These are phyloP conservation scores for Drosophila lini DNA, from an alignment of 1,140 invertebrate genomes.

Conservation along the genomic window DNA sequence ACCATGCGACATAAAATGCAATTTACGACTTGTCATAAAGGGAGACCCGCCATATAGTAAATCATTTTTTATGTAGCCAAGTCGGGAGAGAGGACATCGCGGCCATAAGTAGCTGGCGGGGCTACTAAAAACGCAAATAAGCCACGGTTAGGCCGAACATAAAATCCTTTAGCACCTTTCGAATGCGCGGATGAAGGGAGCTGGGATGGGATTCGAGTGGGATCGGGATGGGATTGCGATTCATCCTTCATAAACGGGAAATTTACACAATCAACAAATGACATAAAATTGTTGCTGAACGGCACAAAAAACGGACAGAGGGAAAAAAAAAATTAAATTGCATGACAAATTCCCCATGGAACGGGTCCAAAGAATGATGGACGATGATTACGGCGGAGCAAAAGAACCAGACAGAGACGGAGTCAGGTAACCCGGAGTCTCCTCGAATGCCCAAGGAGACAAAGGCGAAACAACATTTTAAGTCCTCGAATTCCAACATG, in stretches of 20 bases:
- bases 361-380: slow-evolving; percentile 66
- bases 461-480: slow-evolving; percentile 68
- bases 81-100: slow-evolving; percentile 27
- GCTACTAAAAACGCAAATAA: slow-evolving; percentile 78
- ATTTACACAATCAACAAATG: slow-evolving; percentile 81
- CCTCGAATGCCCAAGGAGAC: not conserved
- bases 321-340: slow-evolving; percentile 60
- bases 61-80: slow-evolving; percentile 80
- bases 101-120: slow-evolving; percentile 55
- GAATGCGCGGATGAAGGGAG: slow-evolving; percentile 40
- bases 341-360: slow-evolving; percentile 73
- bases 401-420: slow-evolving; percentile 22
- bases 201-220: slow-evolving; percentile 6
- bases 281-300: slow-evolving; percentile 75
- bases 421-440: not conserved
- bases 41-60: slow-evolving; percentile 79
- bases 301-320: slow-evolving; percentile 27
- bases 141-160: slow-evolving; percentile 75
- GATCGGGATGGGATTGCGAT: slow-evolving; percentile 11
- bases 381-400: slow-evolving; percentile 72
- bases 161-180: slow-evolving; percentile 82
- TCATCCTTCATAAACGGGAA: slow-evolving; percentile 65
- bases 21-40: slow-evolving; percentile 82
- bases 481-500: slow-evolving; percentile 82
- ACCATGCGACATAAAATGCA: slow-evolving; percentile 81